These are phyloP conservation scores for Cyprinodon tularosa DNA, from an alignment of 2,113 vertebrate genomes.

Conservation along the genomic window DNA sequence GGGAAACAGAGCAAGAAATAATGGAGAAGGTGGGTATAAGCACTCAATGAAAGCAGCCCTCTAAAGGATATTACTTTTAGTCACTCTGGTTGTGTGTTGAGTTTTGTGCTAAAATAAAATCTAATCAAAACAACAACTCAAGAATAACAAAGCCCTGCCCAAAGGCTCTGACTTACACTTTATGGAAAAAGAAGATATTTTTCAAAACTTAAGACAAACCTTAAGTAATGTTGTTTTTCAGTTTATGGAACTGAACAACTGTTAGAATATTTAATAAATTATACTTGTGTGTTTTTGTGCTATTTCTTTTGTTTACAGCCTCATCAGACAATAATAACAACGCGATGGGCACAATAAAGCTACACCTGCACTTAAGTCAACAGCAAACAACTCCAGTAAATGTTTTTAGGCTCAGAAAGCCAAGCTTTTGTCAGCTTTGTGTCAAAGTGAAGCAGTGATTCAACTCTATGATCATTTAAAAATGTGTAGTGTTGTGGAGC, in stretches of 20 bases:
- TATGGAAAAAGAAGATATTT: constrained; percentile 35
- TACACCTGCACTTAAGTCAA: constrained; percentile 12
- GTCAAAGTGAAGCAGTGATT: constrained; percentile 24
- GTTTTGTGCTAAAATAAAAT: constrained; percentile 70
- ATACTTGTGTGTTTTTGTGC: constrained; percentile 25
- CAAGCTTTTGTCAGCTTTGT: constrained; percentile 11
- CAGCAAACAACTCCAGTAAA: constrained; percentile 1
- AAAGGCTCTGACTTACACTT: constrained; percentile 51
- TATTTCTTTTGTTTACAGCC: constrained; percentile 55
- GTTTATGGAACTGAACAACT: constrained; percentile 48
- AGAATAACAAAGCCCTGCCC: constrained; percentile 55
- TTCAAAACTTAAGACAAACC: constrained; percentile 52
- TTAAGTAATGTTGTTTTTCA: constrained; percentile 61
- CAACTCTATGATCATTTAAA: constrained; percentile 23
- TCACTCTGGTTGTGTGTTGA: constrained; percentile 58
- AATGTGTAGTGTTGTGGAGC: constrained; percentile 12
- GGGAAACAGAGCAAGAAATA: constrained; percentile 68
- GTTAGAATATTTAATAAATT: constrained; percentile 50
- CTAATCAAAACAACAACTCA: constrained; percentile 75
- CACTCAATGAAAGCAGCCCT: constrained; percentile 61
- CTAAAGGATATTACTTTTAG: constrained; percentile 72
- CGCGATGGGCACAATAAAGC: neutral
- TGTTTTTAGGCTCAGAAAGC: constrained; percentile 17
- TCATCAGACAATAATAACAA: constrained; percentile 35
- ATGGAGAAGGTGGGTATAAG: constrained; percentile 63